Evolutionary conservation across 1,140 invertebrate species (phyloP).

Genomic region (Listronotus bonariensis): DNA sequence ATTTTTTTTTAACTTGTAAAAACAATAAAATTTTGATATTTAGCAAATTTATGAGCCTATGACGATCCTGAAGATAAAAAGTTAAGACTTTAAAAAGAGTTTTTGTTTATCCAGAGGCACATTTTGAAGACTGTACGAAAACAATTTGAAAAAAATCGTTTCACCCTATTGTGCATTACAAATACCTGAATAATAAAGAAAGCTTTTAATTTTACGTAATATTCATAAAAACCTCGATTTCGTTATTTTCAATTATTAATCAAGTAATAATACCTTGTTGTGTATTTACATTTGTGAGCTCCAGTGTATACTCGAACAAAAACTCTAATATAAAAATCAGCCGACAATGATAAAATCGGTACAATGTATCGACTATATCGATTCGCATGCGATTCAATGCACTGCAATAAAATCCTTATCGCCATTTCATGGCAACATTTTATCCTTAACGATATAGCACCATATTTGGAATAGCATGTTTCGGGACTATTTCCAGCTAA

Average conservation of each 20-base stretch:
- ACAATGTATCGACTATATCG: slow-evolving; percentile 91
- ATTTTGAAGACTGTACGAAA: too few relatives aligned
- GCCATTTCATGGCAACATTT: slow-evolving; percentile 96
- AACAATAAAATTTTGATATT: too few relatives aligned
- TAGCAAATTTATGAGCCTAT: too few relatives aligned
- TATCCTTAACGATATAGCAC: slow-evolving; percentile 82
- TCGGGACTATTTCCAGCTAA: slow-evolving; percentile 94
- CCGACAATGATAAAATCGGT: slow-evolving; percentile 89
- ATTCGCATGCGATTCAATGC: slow-evolving; percentile 89
- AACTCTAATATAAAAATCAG: slow-evolving; percentile 96
- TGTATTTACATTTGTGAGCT: slow-evolving; percentile 81
- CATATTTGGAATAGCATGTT: slow-evolving; percentile 92
- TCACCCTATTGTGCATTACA: slow-evolving; percentile 7
- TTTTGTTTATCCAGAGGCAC: too few relatives aligned
- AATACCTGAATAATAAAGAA: too few relatives aligned
- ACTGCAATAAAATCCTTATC: slow-evolving; percentile 88
- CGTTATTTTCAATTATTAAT: too few relatives aligned
- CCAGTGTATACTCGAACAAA: slow-evolving; percentile 87
- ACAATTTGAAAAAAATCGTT: too few relatives aligned
- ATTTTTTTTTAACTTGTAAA: too few relatives aligned
- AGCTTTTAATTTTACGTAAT: too few relatives aligned
- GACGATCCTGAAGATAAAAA: too few relatives aligned
- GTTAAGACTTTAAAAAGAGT: too few relatives aligned
- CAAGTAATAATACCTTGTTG: slow-evolving; percentile 64
- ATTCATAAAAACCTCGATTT: too few relatives aligned